Base-by-base conservation (phyloP, 53 echinoderm and acorn worm species). In the Apostichopus leukothele region DNA sequence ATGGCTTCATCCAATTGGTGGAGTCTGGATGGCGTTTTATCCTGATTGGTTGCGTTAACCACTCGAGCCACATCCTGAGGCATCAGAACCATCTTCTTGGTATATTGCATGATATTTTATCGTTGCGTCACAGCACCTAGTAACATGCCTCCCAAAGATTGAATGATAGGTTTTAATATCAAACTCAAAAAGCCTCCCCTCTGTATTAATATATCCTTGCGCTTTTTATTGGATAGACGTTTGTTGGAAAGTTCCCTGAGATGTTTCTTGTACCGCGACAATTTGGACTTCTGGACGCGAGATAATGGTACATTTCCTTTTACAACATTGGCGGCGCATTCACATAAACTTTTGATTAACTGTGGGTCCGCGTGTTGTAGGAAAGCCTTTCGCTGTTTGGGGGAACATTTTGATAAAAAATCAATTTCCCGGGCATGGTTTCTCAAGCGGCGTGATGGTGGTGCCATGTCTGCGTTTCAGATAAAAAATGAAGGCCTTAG, bases 1-100 rank as follows among this genome's bases (percentile, higher is more conserved):
- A 92, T 88, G 0, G 53, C 68, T 7, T 50, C 61, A 21, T 92
- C 90, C 39, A 92, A 73, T 12, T 83, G 39, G 19, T 59, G n/a
- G 7, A 90, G 53, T 27, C 50, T 75, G 0, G 59, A 74, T 23
- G 27, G 83, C 1, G 50, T 76, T 39, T 83, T 76, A 20, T 88
- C 88, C 53, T 60, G 7, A 4, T n/a, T 61, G n/a, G 75, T 57
- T 51, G 89, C 89, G 16, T 95, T 90, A 5, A 96, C 21, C 13
- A 81, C 89, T 0, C 88, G 50, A 0, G 90, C 83, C 12, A 94
- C 81, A 67, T 93, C 93, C 21, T 91, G 88, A 9, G 94, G 96
- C n/a, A 96, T 94, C 0, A 96, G 52, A 14, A 90, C 91, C 91
- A 93, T 89, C 88, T 96, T 96, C 74, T 92, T 92, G 5, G 92